A percentile compares a stretch with the other conserved stretches of the same genome.
phyloP scores from a whole-genome alignment of 2,797 vertebrate species.

The Helicolenus hilgendorfi region DNA sequence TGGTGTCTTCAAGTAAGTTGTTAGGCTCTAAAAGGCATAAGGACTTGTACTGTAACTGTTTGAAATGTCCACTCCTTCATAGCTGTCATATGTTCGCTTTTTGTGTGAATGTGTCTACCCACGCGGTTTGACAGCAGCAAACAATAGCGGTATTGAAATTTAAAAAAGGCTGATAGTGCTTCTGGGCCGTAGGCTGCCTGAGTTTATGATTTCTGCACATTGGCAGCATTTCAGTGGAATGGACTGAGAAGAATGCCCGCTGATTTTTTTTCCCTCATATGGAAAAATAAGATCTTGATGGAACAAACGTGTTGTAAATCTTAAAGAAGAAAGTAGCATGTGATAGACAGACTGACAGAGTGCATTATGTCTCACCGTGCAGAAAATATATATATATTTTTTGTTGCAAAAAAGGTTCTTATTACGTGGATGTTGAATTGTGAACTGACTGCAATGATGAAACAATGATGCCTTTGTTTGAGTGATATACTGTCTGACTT shows the following conservation, averaged over 20 bases:
- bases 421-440: conserved; percentile 6
- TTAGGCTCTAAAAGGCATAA: neutral
- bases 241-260: conserved; percentile 70
- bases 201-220: conserved; percentile 62
- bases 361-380: neutral
- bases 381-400: neutral
- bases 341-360: conserved; percentile 12
- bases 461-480: conserved; percentile 45
- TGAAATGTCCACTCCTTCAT: conserved; percentile 16
- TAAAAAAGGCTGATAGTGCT: conserved; percentile 9
- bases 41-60: neutral
- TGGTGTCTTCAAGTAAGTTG: neutral
- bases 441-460: conserved; percentile 5
- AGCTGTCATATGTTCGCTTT: conserved; percentile 18
- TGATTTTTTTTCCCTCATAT: conserved; percentile 54
- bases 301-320: conserved; percentile 47
- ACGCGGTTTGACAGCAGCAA: conserved; percentile 49
- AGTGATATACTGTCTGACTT: conserved; percentile 28
- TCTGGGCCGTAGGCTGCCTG: conserved; percentile 44
- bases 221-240: conserved; percentile 73
- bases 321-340: conserved; percentile 22
- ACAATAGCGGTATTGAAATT: conserved; percentile 65
- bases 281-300: conserved; percentile 62
- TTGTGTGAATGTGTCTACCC: conserved; percentile 60
- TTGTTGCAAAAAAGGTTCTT: neutral